A percentile compares a stretch with the other conserved stretches of the same genome.
phyloP scores from a whole-genome alignment of 2,113 vertebrate species.

The Columba livia region DNA sequence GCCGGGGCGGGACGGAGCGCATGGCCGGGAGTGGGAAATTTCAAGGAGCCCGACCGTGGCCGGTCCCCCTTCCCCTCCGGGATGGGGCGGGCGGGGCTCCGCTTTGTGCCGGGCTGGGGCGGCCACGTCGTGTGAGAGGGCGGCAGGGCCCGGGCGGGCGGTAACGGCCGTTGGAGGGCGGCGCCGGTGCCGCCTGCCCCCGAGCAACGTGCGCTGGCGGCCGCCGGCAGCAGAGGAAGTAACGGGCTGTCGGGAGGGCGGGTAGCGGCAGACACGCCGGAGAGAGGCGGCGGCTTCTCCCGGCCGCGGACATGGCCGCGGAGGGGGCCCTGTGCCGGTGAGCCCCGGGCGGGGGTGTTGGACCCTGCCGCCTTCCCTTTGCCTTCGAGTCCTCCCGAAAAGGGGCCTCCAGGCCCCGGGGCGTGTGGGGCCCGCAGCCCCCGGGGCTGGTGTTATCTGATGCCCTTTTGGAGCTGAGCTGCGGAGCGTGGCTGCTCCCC shows the following conservation, averaged over 20 bases:
- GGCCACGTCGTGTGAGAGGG: background rate
- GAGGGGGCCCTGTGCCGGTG: background rate
- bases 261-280: too few relatives aligned
- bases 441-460: constrained; percentile 41
- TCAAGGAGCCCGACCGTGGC: background rate
- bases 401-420: background rate
- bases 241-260: background rate
- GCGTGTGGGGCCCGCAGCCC: background rate
- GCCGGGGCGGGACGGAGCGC: background rate
- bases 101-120: background rate
- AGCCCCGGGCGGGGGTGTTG: background rate
- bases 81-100: background rate
- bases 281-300: background rate
- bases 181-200: background rate
- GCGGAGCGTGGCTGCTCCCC: background rate
- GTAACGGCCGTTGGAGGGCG: background rate
- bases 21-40: background rate
- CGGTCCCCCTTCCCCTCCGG: background rate
- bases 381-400: too few relatives aligned
- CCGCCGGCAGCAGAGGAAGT: background rate
- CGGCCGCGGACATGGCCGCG: background rate
- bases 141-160: background rate
- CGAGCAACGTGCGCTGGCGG: background rate
- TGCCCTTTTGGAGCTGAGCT: constrained; percentile 60
- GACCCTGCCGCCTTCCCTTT: background rate